phyloP scores from a whole-genome alignment of 2,888 invertebrate species.

The Cryptus armator region DNA sequence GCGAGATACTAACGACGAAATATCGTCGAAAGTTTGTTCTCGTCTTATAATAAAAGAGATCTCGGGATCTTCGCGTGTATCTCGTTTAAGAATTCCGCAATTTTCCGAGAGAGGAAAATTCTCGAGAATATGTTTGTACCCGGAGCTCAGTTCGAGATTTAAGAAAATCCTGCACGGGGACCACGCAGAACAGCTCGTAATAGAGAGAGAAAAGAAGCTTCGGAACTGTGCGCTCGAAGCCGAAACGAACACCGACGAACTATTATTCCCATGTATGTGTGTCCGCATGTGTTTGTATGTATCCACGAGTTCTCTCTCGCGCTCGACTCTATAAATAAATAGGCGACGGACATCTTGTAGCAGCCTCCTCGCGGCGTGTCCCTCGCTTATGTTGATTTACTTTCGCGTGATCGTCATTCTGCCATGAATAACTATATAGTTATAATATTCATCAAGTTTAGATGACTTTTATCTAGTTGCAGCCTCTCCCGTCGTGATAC shows the following conservation, averaged over 20 bases:
- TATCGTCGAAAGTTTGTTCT: neutral
- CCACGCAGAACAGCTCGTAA: conserved; percentile 3
- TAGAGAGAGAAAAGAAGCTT: conserved; percentile 58
- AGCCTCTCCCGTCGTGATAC: conserved; percentile 8
- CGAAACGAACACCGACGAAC: conserved; percentile 55
- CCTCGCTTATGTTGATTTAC: conserved; percentile 75
- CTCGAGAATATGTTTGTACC: conserved; percentile 65
- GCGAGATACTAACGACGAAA: neutral
- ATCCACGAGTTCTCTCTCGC: conserved; percentile 68
- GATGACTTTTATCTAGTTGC: conserved; percentile 4
- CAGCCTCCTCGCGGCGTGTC: conserved; percentile 69
- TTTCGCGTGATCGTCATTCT: conserved; percentile 70
- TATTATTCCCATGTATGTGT: conserved; percentile 46
- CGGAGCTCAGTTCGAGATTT: conserved; percentile 60
- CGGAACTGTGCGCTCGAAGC: conserved; percentile 15
- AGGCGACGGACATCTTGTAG: conserved; percentile 81
- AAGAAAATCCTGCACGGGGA: conserved; percentile 37
- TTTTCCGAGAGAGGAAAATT: conserved; percentile 66
- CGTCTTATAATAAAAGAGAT: neutral
- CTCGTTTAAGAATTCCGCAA: conserved; percentile 59
- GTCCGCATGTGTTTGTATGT: conserved; percentile 24
- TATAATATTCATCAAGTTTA: neutral
- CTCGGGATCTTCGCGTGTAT: neutral
- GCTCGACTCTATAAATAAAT: conserved; percentile 82
- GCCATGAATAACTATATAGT: conserved; percentile 48